These are phyloP conservation scores for Chrysotoxum bicinctum DNA, from an alignment of 2,888 invertebrate species.

Conservation along the genomic window DNA sequence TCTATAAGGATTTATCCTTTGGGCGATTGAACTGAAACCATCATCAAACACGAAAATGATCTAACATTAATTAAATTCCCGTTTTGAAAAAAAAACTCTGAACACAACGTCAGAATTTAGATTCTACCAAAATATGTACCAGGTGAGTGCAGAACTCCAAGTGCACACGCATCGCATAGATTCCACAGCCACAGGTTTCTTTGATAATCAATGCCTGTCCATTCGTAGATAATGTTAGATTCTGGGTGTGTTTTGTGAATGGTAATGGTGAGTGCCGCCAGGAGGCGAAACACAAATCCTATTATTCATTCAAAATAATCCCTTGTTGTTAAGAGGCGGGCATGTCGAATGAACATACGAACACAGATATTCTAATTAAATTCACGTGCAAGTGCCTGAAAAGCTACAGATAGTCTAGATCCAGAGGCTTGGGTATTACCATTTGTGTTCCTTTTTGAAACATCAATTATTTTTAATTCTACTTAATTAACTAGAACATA, in stretches of 20 bases:
- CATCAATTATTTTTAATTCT: constrained; percentile 68
- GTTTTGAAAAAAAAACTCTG: neutral
- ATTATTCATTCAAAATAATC: constrained; percentile 70
- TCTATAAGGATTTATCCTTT: constrained; percentile 55
- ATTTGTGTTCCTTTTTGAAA: constrained; percentile 54
- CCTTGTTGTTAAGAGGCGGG: constrained; percentile 50
- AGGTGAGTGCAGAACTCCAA: neutral
- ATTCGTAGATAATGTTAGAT: constrained; percentile 26
- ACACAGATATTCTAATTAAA: constrained; percentile 65
- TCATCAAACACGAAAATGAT: constrained; percentile 21
- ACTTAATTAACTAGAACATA: constrained; percentile 67
- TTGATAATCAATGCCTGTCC: constrained; percentile 40
- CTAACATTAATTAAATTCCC: constrained; percentile 45
- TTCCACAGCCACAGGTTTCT: constrained; percentile 8
- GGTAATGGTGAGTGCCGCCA: constrained; percentile 36
- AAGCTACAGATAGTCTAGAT: neutral
- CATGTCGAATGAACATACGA: constrained; percentile 21
- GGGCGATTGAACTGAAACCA: constrained; percentile 16
- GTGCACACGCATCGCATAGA: neutral
- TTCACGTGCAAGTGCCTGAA: constrained; percentile 38
- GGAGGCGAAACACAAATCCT: constrained; percentile 60
- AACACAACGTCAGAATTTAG: constrained; percentile 38
- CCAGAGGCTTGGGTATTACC: constrained; percentile 5
- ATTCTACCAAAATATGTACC: neutral
- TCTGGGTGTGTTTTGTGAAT: neutral